Conservation (phyloP, 2,888 invertebrate genomes). For the Malthinus seriepunctatus region DNA sequence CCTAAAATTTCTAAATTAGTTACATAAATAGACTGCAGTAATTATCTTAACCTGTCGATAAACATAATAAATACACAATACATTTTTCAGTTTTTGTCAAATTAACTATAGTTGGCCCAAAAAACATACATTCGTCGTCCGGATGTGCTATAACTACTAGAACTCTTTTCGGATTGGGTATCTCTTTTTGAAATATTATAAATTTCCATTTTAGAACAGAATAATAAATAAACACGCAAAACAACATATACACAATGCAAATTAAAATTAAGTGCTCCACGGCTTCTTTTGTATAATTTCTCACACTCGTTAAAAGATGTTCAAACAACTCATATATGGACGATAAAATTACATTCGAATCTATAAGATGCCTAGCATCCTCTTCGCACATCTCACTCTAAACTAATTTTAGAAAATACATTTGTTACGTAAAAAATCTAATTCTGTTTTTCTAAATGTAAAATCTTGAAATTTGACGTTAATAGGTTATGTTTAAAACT, state of each 20-base stretch:
- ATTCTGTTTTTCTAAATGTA: slow-evolving; percentile 15
- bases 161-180: slow-evolving; percentile 63
- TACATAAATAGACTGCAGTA: not conserved
- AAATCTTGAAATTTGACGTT: slow-evolving; percentile 3
- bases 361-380: slow-evolving; percentile 40
- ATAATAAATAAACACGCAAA: slow-evolving; percentile 57
- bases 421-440: slow-evolving; percentile 31
- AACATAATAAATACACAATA: slow-evolving; percentile 79
- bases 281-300: slow-evolving; percentile 57
- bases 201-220: slow-evolving; percentile 52
- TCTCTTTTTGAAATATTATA: slow-evolving; percentile 57
- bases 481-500: slow-evolving; percentile 5
- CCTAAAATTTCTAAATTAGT: slow-evolving; percentile 40
- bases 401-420: slow-evolving; percentile 42
- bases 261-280: slow-evolving; percentile 60
- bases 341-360: slow-evolving; percentile 21
- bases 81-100: slow-evolving; percentile 65
- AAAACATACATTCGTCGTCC: slow-evolving; percentile 99
- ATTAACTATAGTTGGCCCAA: slow-evolving; percentile 85
- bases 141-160: slow-evolving; percentile 93
- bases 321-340: not conserved
- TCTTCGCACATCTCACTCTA: slow-evolving; percentile 48
- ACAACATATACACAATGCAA: slow-evolving; percentile 58
- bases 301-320: slow-evolving; percentile 8
- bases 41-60: slow-evolving; percentile 72